phyloP scores from a whole-genome alignment of 1,140 invertebrate genomes.

The Polypedilum pembai region DNA sequence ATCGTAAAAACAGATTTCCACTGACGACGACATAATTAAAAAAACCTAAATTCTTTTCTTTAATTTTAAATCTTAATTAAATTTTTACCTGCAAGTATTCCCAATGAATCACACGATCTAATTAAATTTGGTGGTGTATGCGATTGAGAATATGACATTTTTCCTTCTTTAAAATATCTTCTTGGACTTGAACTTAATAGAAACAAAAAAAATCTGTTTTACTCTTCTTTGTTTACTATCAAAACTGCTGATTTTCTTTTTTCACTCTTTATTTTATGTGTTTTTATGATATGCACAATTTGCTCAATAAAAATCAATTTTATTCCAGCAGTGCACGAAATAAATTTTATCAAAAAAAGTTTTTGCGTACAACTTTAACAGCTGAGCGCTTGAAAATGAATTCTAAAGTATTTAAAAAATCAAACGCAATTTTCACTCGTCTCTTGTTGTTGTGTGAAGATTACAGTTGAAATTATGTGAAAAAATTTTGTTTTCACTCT shows the following conservation, averaged over 20 bases:
- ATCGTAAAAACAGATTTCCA: neutral
- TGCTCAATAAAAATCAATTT: neutral
- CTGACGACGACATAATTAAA: neutral
- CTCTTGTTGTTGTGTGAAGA: neutral
- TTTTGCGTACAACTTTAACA: neutral
- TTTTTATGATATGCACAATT: neutral
- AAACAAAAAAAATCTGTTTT: neutral
- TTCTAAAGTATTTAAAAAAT: neutral
- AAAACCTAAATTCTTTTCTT: neutral
- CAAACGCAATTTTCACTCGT: neutral
- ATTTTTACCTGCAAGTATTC: neutral
- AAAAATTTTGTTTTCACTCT: no score
- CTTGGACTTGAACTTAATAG: neutral
- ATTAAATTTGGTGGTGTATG: conserved; percentile 13
- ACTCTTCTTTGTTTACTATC: conserved; percentile 17
- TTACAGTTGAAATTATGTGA: neutral
- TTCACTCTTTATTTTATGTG: neutral
- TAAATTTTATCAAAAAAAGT: neutral
- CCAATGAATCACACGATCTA: neutral
- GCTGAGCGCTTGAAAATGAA: neutral
- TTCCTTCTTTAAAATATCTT: neutral
- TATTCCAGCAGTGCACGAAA: neutral
- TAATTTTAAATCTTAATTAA: neutral
- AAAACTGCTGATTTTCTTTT: neutral
- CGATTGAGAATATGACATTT: conserved; percentile 8